phyloP scores from a whole-genome alignment of 2,888 invertebrate species.

The Ophonus ardosiacus region DNA sequence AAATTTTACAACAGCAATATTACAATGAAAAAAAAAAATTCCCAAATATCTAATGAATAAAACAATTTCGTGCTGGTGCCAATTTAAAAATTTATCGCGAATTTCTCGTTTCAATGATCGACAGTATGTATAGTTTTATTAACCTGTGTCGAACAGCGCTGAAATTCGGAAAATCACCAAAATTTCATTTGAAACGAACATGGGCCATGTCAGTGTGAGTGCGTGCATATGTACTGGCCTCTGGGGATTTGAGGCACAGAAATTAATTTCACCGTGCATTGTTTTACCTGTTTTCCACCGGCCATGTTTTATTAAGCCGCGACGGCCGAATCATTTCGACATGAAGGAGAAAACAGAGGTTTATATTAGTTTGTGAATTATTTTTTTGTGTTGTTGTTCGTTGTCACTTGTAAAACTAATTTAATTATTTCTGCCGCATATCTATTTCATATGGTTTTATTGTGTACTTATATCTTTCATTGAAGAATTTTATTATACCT shows the following conservation, averaged over 20 bases:
- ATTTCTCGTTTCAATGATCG: slow-evolving; percentile 6
- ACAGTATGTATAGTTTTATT: slow-evolving; percentile 9
- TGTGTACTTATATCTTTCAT: background rate
- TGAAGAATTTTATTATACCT: background rate
- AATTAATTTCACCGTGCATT: slow-evolving; percentile 32
- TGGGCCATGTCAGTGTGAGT: background rate
- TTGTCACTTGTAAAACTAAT: background rate
- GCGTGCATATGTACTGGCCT: slow-evolving; percentile 27
- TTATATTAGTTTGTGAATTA: slow-evolving; percentile 33
- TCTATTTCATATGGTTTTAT: slow-evolving; percentile 11
- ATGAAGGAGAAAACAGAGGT: slow-evolving; percentile 24
- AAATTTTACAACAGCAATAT: background rate
- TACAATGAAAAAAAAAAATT: background rate
- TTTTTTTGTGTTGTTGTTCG: slow-evolving; percentile 19
- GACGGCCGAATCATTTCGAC: background rate
- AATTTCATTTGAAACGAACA: slow-evolving; percentile 29
- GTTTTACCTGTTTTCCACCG: slow-evolving; percentile 18
- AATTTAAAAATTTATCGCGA: background rate
- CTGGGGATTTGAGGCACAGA: slow-evolving; percentile 17
- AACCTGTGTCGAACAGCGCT: background rate
- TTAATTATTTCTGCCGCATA: slow-evolving; percentile 2
- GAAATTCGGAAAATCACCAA: slow-evolving; percentile 18
- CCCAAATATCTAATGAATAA: background rate
- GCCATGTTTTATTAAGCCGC: background rate
- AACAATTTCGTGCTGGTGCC: background rate